Conservation (phyloP, 2,797 vertebrate genomes). For the Lepidocolaptes lacrymiger region DNA sequence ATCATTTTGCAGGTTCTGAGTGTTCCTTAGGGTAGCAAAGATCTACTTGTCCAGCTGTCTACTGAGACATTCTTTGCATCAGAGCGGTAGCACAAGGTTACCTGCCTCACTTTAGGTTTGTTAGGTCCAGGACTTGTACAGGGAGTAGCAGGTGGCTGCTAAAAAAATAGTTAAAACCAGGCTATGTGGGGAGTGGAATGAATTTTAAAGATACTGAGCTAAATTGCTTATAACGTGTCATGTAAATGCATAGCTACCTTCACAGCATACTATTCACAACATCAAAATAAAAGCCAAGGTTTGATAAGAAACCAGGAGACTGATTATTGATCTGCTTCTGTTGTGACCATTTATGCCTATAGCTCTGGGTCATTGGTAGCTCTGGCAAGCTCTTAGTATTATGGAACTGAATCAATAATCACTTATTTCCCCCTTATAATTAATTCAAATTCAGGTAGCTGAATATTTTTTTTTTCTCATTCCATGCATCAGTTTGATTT, state of each 20-base stretch:
- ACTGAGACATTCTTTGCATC: background rate
- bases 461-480: background rate
- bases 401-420: conserved; percentile 1
- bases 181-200: background rate
- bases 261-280: background rate
- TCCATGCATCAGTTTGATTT: background rate
- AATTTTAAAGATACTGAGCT: background rate
- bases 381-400: background rate
- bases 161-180: background rate
- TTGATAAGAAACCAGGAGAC: background rate
- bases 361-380: background rate
- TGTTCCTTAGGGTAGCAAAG: background rate
- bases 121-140: background rate
- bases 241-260: background rate
- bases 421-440: background rate
- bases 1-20: background rate
- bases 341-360: background rate
- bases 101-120: background rate
- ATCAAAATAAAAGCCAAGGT: background rate
- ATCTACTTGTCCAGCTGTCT: background rate
- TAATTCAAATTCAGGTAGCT: background rate
- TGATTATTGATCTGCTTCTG: background rate
- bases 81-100: background rate
- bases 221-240: background rate
- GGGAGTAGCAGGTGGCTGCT: background rate